A percentile compares a stretch with the other conserved stretches of the same genome.
These are phyloP conservation scores for Tachuris rubrigastra DNA, from an alignment of 2,113 vertebrate genomes.

Conservation along the genomic window DNA sequence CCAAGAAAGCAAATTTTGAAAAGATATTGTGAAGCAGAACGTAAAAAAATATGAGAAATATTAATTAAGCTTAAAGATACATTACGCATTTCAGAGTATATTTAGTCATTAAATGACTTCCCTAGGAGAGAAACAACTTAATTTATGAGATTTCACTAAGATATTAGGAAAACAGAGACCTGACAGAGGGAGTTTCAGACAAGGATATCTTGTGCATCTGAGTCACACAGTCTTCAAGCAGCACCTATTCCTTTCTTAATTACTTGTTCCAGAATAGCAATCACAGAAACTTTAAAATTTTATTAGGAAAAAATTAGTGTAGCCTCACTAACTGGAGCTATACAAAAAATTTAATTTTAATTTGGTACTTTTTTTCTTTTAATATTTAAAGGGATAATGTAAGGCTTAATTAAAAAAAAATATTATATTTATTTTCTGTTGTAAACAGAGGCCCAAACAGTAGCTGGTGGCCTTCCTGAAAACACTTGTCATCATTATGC, in stretches of 20 bases:
- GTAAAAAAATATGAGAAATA: neutral
- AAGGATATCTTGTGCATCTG: neutral
- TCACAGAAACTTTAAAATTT: neutral
- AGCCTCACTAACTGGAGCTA: neutral
- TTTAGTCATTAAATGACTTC: neutral
- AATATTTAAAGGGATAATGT: neutral
- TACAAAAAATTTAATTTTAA: neutral
- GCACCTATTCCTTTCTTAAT: neutral
- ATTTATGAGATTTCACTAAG: neutral
- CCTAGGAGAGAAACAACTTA: neutral
- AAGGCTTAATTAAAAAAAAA: neutral
- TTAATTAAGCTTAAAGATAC: neutral
- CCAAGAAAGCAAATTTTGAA: neutral
- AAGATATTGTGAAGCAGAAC: neutral
- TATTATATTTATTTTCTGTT: neutral
- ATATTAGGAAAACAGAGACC: neutral
- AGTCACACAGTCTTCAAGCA: neutral
- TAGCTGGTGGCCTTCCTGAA: neutral
- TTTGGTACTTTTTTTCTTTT: neutral
- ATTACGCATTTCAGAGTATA: neutral
- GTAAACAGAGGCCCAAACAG: neutral
- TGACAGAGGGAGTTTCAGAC: neutral
- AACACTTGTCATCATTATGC: neutral
- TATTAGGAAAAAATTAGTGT: neutral
- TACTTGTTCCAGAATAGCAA: neutral